These are phyloP conservation scores for Mastacembelus armatus DNA, from an alignment of 2,797 vertebrate genomes.

Conservation along the genomic window DNA sequence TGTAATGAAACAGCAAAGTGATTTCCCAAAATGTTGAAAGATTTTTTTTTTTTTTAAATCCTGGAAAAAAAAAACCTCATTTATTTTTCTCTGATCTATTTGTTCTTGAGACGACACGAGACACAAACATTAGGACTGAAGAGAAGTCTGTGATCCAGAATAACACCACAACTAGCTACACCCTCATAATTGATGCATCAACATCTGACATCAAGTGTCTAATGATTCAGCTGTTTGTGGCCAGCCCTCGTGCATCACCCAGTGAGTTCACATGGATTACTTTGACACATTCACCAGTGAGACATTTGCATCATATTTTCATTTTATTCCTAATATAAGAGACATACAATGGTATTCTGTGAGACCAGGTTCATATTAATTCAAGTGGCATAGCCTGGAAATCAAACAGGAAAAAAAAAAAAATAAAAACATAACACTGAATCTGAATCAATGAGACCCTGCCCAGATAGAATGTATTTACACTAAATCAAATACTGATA, in stretches of 20 bases:
- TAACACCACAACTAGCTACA: background rate
- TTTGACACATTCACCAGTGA: constrained; percentile 60
- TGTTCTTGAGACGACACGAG: background rate
- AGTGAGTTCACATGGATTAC: background rate
- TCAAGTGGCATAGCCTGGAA: constrained; percentile 73
- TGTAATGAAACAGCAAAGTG: background rate
- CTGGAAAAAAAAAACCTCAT: too few relatives aligned
- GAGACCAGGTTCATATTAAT: constrained; percentile 82
- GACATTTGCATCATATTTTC: constrained; percentile 71
- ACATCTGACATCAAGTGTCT: background rate
- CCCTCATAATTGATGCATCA: background rate
- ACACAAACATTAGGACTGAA: background rate
- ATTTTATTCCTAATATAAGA: constrained; percentile 87
- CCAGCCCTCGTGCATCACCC: background rate
- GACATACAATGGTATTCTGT: constrained; percentile 86
- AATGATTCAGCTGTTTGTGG: background rate
- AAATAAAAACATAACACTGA: constrained; percentile 70
- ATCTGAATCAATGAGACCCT: constrained; percentile 79
- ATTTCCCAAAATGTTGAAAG: too few relatives aligned
- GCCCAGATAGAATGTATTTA: constrained; percentile 82
- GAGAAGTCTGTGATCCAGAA: background rate
- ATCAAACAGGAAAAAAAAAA: constrained; percentile 58
- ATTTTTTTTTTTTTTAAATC: too few relatives aligned
- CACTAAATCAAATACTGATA: constrained; percentile 81
- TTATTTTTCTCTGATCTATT: too few relatives aligned